phyloP scores from a whole-genome alignment of 2,888 invertebrate genomes.

The Phaedon cochleariae region DNA sequence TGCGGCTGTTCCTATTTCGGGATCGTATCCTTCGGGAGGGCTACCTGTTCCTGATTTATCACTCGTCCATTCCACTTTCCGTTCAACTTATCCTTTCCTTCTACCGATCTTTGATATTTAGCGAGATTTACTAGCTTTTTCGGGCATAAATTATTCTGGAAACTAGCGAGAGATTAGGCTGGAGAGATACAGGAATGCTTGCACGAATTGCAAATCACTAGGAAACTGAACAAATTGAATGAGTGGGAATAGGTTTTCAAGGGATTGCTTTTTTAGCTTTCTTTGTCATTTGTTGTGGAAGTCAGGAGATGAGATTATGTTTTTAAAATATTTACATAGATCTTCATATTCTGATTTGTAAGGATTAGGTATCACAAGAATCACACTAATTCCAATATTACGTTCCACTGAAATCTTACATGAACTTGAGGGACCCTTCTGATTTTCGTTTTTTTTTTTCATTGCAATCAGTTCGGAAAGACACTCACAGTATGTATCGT shows the following conservation, averaged over 20 bases:
- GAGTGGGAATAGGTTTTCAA: constrained; percentile 1
- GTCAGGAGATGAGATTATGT: too few species aligned
- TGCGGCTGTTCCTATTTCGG: constrained; percentile 58
- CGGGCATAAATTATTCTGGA: constrained; percentile 58
- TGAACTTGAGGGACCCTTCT: too few species aligned
- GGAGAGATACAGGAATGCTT: constrained; percentile 38
- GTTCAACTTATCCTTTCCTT: constrained; percentile 59
- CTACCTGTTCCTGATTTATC: constrained; percentile 63
- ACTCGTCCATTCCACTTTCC: constrained; percentile 61
- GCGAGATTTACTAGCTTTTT: constrained; percentile 59
- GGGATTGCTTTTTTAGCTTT: too few species aligned
- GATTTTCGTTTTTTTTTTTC: too few species aligned
- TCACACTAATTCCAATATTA: too few species aligned
- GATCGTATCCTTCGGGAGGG: constrained; percentile 59
- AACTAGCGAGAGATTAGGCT: constrained; percentile 41
- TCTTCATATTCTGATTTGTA: too few species aligned
- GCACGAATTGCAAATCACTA: constrained; percentile 37
- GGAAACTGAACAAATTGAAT: constrained; percentile 29
- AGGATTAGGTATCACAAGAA: too few species aligned
- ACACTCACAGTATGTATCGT: too few species aligned
- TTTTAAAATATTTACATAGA: too few species aligned
- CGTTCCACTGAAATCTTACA: too few species aligned
- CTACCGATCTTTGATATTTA: constrained; percentile 61
- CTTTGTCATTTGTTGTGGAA: too few species aligned
- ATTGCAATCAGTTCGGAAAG: too few species aligned